Percentiles rank a stretch among this genome's conserved stretches.
These are phyloP conservation scores for Butorides virescens DNA, from an alignment of 2,113 vertebrate genomes.

Conservation along the genomic window DNA sequence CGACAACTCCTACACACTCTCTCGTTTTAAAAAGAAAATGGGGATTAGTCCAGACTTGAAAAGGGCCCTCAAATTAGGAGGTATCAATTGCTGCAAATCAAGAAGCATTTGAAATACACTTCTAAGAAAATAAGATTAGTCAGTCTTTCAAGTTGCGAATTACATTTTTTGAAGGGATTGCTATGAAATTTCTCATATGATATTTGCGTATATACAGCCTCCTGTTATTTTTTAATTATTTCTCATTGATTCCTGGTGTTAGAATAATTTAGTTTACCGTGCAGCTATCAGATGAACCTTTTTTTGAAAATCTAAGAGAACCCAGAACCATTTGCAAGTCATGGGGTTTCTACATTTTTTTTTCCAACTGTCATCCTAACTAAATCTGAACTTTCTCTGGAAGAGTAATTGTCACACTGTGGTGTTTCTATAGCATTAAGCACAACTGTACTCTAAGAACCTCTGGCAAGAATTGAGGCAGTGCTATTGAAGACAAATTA, in stretches of 20 bases:
- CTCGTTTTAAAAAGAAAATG: neutral
- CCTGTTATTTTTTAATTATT: neutral
- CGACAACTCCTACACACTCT: neutral
- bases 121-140: constrained; percentile 29
- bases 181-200: neutral
- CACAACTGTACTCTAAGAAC: neutral
- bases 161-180: neutral
- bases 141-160: neutral
- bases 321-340: neutral
- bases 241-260: neutral
- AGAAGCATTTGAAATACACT: neutral
- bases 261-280: neutral
- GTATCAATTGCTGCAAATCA: neutral
- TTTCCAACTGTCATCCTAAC: neutral
- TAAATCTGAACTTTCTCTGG: neutral
- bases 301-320: neutral
- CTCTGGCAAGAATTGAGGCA: neutral
- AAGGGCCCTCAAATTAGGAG: neutral
- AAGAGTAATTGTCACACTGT: neutral
- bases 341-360: neutral
- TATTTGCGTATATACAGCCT: neutral
- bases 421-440: neutral
- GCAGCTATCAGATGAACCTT: neutral
- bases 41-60: neutral
- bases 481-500: neutral